A percentile compares a stretch with the other conserved stretches of the same genome.
These are phyloP conservation scores for Eilema caniola DNA, from an alignment of 2,888 invertebrate genomes.

Conservation along the genomic window DNA sequence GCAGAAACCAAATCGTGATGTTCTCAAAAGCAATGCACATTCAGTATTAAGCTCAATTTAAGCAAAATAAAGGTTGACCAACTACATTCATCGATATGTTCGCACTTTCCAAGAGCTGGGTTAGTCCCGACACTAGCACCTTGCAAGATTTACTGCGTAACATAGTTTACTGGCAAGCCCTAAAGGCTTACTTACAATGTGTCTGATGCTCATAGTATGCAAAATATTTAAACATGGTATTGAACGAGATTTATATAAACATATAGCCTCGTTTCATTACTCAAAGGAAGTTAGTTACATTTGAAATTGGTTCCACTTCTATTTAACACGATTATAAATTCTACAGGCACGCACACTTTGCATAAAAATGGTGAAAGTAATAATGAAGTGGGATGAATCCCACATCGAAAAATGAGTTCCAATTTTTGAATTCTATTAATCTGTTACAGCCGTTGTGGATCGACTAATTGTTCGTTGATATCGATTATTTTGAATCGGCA, in stretches of 20 bases:
- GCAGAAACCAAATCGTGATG: too few relatives aligned
- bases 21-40: too few relatives aligned
- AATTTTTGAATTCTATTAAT: constrained; percentile 77
- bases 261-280: constrained; percentile 27
- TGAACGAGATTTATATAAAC: constrained; percentile 47
- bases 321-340: background rate
- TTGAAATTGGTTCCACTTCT: background rate
- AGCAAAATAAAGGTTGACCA: constrained; percentile 25
- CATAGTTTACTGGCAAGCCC: constrained; percentile 44
- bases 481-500: constrained; percentile 66
- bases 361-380: constrained; percentile 37
- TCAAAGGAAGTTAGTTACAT: constrained; percentile 10
- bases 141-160: constrained; percentile 48
- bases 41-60: too few relatives aligned
- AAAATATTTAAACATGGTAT: constrained; percentile 44
- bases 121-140: constrained; percentile 33
- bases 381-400: constrained; percentile 49
- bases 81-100: constrained; percentile 37
- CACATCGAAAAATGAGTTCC: constrained; percentile 69
- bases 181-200: constrained; percentile 49
- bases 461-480: constrained; percentile 75
- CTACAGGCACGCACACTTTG: background rate
- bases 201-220: constrained; percentile 49
- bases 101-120: constrained; percentile 43
- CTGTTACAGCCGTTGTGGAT: constrained; percentile 65